phyloP scores from a whole-genome alignment of 64 coral and sea anemone genomes.

The Porites lutea region DNA sequence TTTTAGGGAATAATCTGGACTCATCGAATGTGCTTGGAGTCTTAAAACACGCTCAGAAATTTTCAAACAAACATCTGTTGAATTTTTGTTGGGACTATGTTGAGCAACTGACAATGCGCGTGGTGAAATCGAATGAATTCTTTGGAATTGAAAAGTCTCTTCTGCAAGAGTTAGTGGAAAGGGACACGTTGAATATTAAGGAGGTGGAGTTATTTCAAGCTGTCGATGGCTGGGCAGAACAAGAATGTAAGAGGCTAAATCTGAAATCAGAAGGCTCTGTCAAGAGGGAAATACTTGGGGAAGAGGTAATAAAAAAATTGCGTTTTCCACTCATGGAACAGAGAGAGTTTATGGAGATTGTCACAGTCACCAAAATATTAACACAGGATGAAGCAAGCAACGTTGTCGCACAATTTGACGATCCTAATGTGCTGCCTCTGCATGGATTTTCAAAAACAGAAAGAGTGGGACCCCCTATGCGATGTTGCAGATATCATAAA shows the following conservation, averaged over 20 bases:
- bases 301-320: not conserved
- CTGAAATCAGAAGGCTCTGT: not conserved
- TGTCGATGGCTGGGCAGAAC: constrained; percentile 59
- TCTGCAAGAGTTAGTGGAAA: constrained; percentile 32
- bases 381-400: constrained; percentile 14
- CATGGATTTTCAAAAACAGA: not conserved
- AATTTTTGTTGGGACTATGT: constrained; percentile 48
- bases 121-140: constrained; percentile 51
- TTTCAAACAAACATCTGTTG: constrained; percentile 50
- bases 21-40: constrained; percentile 56
- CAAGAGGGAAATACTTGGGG: constrained; percentile 12
- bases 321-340: constrained; percentile 8
- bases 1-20: constrained; percentile 56
- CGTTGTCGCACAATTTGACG: not conserved
- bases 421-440: not conserved
- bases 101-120: constrained; percentile 14
- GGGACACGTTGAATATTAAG: constrained; percentile 16
- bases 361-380: not conserved
- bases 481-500: not conserved
- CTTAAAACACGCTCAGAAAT: constrained; percentile 43
- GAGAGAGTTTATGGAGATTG: constrained; percentile 17
- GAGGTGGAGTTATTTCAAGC: constrained; percentile 63
- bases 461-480: not conserved
- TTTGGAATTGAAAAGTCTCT: constrained; percentile 20
- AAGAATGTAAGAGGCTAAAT: constrained; percentile 4